Percentiles rank a stretch among this genome's conserved stretches.
Evolutionary conservation across 92 coral and sea anemone genomes (phyloP).

Genomic region (Meandrina meandrites): DNA sequence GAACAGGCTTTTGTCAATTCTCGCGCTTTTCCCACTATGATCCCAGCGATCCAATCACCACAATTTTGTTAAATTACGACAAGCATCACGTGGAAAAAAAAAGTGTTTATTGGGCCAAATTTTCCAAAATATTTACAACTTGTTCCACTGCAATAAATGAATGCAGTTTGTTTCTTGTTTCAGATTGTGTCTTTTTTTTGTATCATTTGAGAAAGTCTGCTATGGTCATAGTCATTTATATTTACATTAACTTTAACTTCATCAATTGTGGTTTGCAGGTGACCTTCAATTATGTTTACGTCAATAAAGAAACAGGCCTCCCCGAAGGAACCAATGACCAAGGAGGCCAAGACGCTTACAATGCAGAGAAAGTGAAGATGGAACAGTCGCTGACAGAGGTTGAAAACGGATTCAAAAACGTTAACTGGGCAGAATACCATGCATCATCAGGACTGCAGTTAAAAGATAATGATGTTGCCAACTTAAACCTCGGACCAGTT

Average conservation of each 20-base stretch:
- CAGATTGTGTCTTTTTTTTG: no score
- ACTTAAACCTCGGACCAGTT: constrained; percentile 56
- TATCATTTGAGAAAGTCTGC: no score
- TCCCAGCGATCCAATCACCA: no score
- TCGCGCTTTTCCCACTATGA: no score
- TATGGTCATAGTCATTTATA: no score
- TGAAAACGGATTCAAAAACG: constrained; percentile 8
- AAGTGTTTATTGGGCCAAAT: no score
- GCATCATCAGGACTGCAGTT: constrained; percentile 58
- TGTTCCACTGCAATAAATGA: no score
- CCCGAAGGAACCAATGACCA: constrained; percentile 61
- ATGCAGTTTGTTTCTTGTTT: no score
- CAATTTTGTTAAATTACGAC: no score
- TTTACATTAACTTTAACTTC: background rate
- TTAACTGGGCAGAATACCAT: constrained; percentile 59
- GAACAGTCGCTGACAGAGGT: constrained; percentile 8
- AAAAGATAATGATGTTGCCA: constrained; percentile 22
- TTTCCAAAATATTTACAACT: no score
- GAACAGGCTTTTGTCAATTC: no score
- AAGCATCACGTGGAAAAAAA: no score
- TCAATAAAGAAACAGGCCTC: constrained; percentile 48
- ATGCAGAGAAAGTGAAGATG: constrained; percentile 14
- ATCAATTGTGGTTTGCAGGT: constrained; percentile 43
- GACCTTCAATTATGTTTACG: constrained; percentile 39
- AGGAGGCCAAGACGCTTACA: constrained; percentile 53